Evolutionary conservation across 1,140 invertebrate species (phyloP), one percentile per base, ranked within the genome.

Genomic region (Nephila pilipes): DNA sequence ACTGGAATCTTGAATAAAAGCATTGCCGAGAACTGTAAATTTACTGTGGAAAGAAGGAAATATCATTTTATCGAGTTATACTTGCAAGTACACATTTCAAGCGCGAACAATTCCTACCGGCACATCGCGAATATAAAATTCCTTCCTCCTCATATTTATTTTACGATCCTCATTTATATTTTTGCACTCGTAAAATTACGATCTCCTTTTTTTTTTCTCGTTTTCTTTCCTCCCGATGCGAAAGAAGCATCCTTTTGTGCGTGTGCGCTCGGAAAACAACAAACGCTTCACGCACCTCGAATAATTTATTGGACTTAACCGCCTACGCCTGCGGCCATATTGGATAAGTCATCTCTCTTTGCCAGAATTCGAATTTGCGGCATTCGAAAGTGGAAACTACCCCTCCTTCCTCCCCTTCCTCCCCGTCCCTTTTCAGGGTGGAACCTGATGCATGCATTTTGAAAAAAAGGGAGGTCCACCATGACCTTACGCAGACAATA

Each of bases 401-500:
- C 69, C 69, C 29, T 29, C 18, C 32, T 16, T 20, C 14, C 29
- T 32, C 14, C 29, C 14, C 16, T 29, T 6, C 25, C 63, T 10
- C 63, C 25, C 63, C 63, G 6, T 12, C 57, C 57, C 80, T 55
- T 81, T 81, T 29, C 29, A 60, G 8, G 85, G 85, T 87, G 85
- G 85, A 87, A 87, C 85, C 25, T 87, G 85, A 87, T 87, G 85
- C 85, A 87, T 63, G 57, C 58, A 32, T 60, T 87, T 60, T 57
- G 85, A 22, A 87, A 60, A 85, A 32, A 58, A 36, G 57, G 85
- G 32, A 32, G 85, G 85, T 32, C 36, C 57, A 29, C 12, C 57
- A 18, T 87, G 85, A 87, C 85, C 85, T 87, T 87, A 8, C 20
- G n/a, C 16, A 29, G 14, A 63, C 36, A 29, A 54, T 63, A 60